These are phyloP conservation scores for Epinotia ramella DNA, from an alignment of 2,888 invertebrate genomes.

Conservation along the genomic window DNA sequence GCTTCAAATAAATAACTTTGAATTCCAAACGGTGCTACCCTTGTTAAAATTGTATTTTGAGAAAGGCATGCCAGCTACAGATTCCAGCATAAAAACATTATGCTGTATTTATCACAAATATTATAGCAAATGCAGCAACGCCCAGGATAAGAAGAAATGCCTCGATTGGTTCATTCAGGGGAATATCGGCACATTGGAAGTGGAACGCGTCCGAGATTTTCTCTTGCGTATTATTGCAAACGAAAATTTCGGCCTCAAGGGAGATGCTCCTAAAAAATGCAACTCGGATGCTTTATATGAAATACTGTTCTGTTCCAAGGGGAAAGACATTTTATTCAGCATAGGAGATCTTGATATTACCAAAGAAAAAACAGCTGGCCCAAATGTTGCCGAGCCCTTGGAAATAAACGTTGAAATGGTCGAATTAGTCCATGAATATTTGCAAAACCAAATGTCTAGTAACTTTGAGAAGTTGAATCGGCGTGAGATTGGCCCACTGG, in stretches of 20 bases:
- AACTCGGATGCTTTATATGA: conserved; percentile 57
- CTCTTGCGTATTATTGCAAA: conserved; percentile 65
- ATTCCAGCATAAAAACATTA: conserved; percentile 66
- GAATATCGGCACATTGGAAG: conserved; percentile 55
- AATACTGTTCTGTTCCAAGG: conserved; percentile 64
- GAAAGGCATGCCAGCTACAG: conserved; percentile 72
- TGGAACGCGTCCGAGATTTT: conserved; percentile 56
- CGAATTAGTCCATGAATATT: conserved; percentile 54
- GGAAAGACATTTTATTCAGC: conserved; percentile 69
- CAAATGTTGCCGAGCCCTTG: conserved; percentile 48
- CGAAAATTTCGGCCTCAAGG: conserved; percentile 62
- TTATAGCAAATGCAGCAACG: conserved; percentile 68
- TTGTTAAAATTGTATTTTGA: conserved; percentile 74
- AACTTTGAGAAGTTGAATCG: conserved; percentile 50
- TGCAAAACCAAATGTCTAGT: conserved; percentile 53
- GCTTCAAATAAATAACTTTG: conserved; percentile 61
- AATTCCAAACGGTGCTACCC: conserved; percentile 63
- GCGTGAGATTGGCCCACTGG: conserved; percentile 53
- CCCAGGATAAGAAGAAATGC: conserved; percentile 62
- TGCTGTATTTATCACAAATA: conserved; percentile 64
- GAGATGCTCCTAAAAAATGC: conserved; percentile 15
- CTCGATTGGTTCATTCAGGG: conserved; percentile 67
- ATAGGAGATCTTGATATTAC: conserved; percentile 67
- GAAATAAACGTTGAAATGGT: conserved; percentile 59
- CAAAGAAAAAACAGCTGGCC: conserved; percentile 27